Evolutionary conservation across 2,888 invertebrate species (phyloP), one percentile per base, ranked within the genome.

Genomic region (Synanthedon myopaeformis): DNA sequence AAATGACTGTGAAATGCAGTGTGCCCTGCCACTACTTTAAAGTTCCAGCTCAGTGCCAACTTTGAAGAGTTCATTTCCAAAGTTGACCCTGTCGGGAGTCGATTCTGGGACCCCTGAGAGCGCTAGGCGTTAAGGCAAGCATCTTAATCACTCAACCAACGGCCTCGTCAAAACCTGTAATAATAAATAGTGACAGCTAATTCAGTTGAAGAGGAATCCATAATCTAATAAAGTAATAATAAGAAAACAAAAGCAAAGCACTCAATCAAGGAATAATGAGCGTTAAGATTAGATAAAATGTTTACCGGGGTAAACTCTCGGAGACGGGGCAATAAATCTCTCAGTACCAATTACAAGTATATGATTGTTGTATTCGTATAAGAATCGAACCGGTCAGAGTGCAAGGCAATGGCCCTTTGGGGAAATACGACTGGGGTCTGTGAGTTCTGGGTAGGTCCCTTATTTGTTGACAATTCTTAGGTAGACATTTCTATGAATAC

Each of bases 291-390:
- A 83, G 83, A 83, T 83, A 83, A 79, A 79, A 74, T 64, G 67
- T 64, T 63, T 58, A 55, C 61, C 62, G 67, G 68, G 75, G 70
- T 69, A 71, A 76, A 81, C 67, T 73, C 69, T 63, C 62, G 61
- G 67, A 70, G 80, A 79, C 76, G 74, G 65, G 62, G 63, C 73
- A 73, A 81, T 84, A 83, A 82, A 83, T 84, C 82, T 83, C 74
- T 72, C 62, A 61, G 58, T 62, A 59, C 63, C 69, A 69, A 69
- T 68, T 68, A 68, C 67, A 63, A 59, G 59, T 69, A 69, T 79
- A 81, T 82, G 81, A 82, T 82, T 74, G 75, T 61, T 59, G 59
- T 64, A 64, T 60, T 61, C 57, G 62, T 64, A 58, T 58, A 63
- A 65, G 74, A 71, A 67, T 74, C 70, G 70, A 70, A 67, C 66